Conservation (phyloP, 2,113 vertebrate genomes). For the Glaucomys volans region DNA sequence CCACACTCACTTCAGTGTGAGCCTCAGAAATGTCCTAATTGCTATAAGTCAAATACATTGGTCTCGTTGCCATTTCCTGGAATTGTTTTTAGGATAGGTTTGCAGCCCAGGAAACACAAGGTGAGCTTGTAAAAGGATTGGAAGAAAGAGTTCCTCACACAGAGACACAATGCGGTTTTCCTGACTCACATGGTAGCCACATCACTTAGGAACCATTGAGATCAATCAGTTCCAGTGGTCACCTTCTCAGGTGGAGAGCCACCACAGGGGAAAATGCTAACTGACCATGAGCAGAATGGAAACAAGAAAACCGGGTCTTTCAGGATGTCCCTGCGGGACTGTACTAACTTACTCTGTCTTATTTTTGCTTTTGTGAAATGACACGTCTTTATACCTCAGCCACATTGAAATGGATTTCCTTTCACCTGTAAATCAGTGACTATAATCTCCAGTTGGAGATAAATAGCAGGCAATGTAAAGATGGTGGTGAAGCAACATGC, state of each 20-base stretch:
- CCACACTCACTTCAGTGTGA: not conserved
- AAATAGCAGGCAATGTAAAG: not conserved
- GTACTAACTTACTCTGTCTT: not conserved
- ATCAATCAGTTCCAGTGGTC: not conserved
- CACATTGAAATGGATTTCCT: not conserved
- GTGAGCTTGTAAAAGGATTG: rapidly evolving
- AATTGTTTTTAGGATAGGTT: not conserved
- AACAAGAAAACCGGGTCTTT: not conserved
- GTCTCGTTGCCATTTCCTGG: not conserved
- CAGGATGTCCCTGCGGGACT: rapidly evolving
- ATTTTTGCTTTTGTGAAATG: not conserved
- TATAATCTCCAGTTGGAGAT: not conserved
- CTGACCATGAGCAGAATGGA: rapidly evolving
- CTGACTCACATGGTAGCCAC: rapidly evolving
- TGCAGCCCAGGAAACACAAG: rapidly evolving
- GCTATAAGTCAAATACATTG: not conserved
- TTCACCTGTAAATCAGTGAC: not conserved
- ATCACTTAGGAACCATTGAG: rapidly evolving
- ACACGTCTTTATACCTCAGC: not conserved
- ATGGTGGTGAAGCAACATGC: not conserved
- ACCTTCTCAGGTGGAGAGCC: not conserved
- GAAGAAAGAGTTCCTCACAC: not conserved
- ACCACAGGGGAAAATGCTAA: not conserved
- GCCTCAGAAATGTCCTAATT: rapidly evolving
- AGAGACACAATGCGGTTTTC: not conserved